Evolutionary conservation across 2,113 vertebrate species (phyloP).

Genomic region (Micromys minutus): DNA sequence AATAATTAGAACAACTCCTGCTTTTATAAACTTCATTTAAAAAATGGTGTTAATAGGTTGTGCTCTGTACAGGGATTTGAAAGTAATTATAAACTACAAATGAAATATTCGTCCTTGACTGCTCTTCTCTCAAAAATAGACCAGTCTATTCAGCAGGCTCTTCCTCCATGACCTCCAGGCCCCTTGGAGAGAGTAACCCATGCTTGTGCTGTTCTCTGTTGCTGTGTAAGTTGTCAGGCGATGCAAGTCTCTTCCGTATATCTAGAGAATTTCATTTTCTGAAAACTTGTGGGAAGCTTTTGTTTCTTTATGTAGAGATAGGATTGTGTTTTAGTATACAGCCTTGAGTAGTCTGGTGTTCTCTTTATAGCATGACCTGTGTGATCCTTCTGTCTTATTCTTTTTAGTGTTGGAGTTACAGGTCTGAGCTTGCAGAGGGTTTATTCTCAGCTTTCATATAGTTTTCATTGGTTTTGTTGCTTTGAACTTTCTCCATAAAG

Average conservation of each 20-base stretch:
- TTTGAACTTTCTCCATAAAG: slow-evolving; percentile 21
- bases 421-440: not conserved
- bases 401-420: not conserved
- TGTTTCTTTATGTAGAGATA: not conserved
- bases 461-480: slow-evolving; percentile 12
- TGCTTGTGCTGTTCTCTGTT: slow-evolving; percentile 34
- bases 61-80: slow-evolving; percentile 84
- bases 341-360: not conserved
- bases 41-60: slow-evolving; percentile 81
- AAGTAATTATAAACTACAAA: slow-evolving; percentile 85
- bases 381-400: not conserved
- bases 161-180: slow-evolving; percentile 76
- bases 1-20: slow-evolving; percentile 60
- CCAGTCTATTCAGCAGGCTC: slow-evolving; percentile 73
- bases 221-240: slow-evolving; percentile 62
- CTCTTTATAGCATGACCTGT: not conserved
- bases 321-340: not conserved
- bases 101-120: slow-evolving; percentile 80
- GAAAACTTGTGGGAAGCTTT: not conserved
- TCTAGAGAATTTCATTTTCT: slow-evolving; percentile 68
- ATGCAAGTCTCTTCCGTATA: slow-evolving; percentile 65
- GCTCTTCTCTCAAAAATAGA: slow-evolving; percentile 83
- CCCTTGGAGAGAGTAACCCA: slow-evolving; percentile 44
- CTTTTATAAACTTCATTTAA: slow-evolving; percentile 67
- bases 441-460: not conserved